Base-by-base conservation (phyloP, 35 echinoderm and acorn worm species). In the Lytechinus variegatus region DNA sequence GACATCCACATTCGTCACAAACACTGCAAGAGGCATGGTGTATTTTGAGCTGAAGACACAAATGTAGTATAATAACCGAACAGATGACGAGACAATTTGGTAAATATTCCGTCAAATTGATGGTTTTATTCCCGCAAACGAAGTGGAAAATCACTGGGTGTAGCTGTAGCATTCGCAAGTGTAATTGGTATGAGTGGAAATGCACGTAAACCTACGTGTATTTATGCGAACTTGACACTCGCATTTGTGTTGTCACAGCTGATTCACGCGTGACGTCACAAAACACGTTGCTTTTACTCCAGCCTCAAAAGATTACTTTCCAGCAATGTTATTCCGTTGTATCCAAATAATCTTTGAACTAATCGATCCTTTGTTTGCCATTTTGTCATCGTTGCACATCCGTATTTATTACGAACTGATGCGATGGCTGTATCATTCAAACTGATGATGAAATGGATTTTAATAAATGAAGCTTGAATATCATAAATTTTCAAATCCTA, bases 1-100 rank as follows among this genome's bases (percentile, higher is more conserved):
- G 14, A 54, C 24, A 44, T 54, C 52, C 10, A 90, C 16, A 90
- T 90, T 90, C 88, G 88, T 90, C 27, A 52, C 88, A 54, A 90
- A 90, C 9, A 90, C 28, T 44, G 88, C 88, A 27, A 90, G 88
- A 28, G 88, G 88, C 88, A 90, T 90, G 66, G 6, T 79, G 66
- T 44, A 24, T 24, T 79, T 79, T 24, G 19, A 24, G 66, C 19
- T 79, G n/a, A 79, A 24, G 13, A 7, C 13, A 58, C 14, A 79
- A 79, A 24, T n/a, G n/a, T 2, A 16, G 16, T n/a, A 79, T 24
- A 6, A 79, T 19, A 7, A 24, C n/a, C 4, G 19, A 79, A 5
- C 66, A 24, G n/a, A 7, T 58, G 9, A 13, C 9, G 56, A 58
- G 6, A 58, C 9, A 58, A 24, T 79, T 79, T 79, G 66, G 19